These are phyloP conservation scores for Gymnopithys bicolor DNA, from an alignment of 2,797 vertebrate genomes.

Conservation along the genomic window DNA sequence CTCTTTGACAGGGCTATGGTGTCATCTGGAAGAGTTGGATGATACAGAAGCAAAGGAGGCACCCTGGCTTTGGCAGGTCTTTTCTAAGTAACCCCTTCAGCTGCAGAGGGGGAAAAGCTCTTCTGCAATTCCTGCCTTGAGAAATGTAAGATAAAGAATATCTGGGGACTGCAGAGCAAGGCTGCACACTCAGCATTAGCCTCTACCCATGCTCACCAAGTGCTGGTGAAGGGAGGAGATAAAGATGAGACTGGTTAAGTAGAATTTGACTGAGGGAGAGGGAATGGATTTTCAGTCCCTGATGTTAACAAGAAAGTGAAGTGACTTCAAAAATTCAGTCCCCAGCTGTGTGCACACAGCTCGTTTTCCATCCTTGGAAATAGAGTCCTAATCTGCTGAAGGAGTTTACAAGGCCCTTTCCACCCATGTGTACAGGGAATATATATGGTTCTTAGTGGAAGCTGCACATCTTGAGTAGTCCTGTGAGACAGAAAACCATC, in stretches of 20 bases:
- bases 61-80: accelerated
- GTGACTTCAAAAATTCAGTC: not conserved
- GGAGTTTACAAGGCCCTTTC: not conserved
- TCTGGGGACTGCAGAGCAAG: not conserved
- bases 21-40: not conserved
- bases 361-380: not conserved
- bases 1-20: accelerated
- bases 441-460: not conserved
- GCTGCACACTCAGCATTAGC: accelerated
- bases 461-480: not conserved
- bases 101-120: not conserved
- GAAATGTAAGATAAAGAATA: not conserved
- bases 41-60: not conserved
- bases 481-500: not conserved
- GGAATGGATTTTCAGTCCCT: not conserved
- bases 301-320: not conserved
- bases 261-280: not conserved
- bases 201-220: not conserved
- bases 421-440: not conserved
- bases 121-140: not conserved
- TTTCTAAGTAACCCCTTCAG: not conserved
- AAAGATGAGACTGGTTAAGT: not conserved
- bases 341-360: not conserved
- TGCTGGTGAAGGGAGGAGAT: not conserved
- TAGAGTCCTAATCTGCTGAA: not conserved